Conservation (phyloP, 2,113 vertebrate genomes). For the Nycticryphes semicollaris region DNA sequence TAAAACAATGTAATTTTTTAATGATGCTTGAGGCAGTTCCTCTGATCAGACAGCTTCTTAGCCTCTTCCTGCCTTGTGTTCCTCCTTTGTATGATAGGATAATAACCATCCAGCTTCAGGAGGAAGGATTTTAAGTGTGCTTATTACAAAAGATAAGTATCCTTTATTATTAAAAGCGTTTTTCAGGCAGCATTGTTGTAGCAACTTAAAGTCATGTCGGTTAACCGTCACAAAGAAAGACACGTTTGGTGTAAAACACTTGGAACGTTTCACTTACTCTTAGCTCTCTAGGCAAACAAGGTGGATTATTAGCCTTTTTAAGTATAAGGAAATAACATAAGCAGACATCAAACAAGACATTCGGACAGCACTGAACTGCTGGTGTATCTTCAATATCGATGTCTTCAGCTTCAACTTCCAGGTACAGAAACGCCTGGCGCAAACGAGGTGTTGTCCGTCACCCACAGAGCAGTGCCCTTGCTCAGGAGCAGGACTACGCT, state of each 20-base stretch:
- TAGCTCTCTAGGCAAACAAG: neutral
- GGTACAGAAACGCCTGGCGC: neutral
- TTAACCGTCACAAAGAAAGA: neutral
- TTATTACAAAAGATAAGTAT: neutral
- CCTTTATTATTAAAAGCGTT: neutral
- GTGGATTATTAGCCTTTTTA: neutral
- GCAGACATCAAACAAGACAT: neutral
- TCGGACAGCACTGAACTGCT: neutral
- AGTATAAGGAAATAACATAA: neutral
- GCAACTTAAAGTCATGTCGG: neutral
- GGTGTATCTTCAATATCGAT: neutral
- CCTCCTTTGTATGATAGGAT: neutral
- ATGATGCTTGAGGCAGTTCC: neutral
- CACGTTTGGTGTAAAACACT: neutral
- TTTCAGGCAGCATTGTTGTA: neutral
- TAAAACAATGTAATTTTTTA: neutral
- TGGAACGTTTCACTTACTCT: neutral
- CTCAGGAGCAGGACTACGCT: neutral
- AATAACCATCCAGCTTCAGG: neutral
- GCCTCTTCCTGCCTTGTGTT: neutral
- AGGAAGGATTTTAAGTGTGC: neutral
- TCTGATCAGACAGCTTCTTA: neutral
- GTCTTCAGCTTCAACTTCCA: neutral
- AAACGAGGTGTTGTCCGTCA: neutral
- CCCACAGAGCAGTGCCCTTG: neutral